phyloP scores from a whole-genome alignment of 2,113 vertebrate species.

The Oophaga pumilio region DNA sequence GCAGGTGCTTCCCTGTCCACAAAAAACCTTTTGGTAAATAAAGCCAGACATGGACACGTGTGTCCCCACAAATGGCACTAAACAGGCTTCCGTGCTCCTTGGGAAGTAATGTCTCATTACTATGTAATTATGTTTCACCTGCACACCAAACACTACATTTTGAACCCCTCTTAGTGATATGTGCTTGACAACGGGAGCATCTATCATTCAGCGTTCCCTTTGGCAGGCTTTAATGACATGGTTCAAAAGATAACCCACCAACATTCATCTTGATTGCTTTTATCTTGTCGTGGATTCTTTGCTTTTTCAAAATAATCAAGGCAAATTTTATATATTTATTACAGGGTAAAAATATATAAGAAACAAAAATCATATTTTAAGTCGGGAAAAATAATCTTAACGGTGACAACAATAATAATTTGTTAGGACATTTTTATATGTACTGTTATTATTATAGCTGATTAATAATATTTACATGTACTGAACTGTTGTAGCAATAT shows the following conservation, averaged over 20 bases:
- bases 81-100: slow-evolving; percentile 18
- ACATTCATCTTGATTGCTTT: slow-evolving; percentile 39
- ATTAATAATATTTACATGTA: too few relatives aligned
- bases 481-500: too few relatives aligned
- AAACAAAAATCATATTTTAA: background rate
- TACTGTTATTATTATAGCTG: too few relatives aligned
- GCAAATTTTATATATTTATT: background rate
- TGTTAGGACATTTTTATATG: too few relatives aligned
- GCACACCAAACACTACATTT: slow-evolving; percentile 38
- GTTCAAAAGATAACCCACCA: slow-evolving; percentile 31
- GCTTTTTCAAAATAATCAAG: slow-evolving; percentile 1
- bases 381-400: background rate
- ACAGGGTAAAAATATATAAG: background rate
- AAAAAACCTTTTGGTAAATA: slow-evolving; percentile 41
- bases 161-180: slow-evolving; percentile 17
- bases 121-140: slow-evolving; percentile 48
- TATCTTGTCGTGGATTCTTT: slow-evolving; percentile 13
- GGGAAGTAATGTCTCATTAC: slow-evolving; percentile 36
- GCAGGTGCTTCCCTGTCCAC: slow-evolving; percentile 34
- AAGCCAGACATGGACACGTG: slow-evolving; percentile 32
- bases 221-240: slow-evolving; percentile 44
- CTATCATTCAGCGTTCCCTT: slow-evolving; percentile 37
- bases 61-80: slow-evolving; percentile 33
- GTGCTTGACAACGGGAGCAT: slow-evolving; percentile 37
- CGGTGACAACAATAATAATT: background rate